Evolutionary conservation across 2,888 invertebrate genomes (phyloP).

Genomic region (Eupithecia dodoneata): DNA sequence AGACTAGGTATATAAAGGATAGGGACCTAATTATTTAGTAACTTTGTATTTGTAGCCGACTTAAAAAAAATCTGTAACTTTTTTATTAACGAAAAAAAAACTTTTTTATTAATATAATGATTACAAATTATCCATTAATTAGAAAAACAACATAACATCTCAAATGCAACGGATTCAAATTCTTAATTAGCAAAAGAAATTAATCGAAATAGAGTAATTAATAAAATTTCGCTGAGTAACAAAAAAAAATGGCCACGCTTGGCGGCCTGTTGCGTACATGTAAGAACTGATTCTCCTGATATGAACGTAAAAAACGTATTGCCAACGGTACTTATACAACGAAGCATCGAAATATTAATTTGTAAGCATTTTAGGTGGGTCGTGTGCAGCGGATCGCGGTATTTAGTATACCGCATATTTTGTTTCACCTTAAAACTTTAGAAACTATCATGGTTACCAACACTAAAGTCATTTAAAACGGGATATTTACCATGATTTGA

Average conservation of each 20-base stretch:
- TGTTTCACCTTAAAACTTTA: background rate
- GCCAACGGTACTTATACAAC: conserved; percentile 50
- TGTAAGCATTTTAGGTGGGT: conserved; percentile 35
- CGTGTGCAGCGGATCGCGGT: conserved; percentile 36
- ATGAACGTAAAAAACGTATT: conserved; percentile 43
- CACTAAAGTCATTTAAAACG: no score
- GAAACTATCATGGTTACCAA: no score
- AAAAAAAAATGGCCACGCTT: conserved; percentile 45
- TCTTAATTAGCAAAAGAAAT: conserved; percentile 53
- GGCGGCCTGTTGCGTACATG: conserved; percentile 41
- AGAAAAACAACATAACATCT: conserved; percentile 9
- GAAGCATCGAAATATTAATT: conserved; percentile 48
- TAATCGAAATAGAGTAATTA: conserved; percentile 68
- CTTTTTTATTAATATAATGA: no score
- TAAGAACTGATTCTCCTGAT: conserved; percentile 55
- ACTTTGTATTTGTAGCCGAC: background rate
- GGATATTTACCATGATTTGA: no score
- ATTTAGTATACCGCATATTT: background rate
- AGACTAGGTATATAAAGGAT: no score
- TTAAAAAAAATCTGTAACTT: background rate
- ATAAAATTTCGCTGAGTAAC: conserved; percentile 61
- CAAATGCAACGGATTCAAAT: conserved; percentile 54
- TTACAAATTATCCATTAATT: background rate
- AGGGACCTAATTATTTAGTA: background rate
- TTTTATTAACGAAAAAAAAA: background rate